These are phyloP conservation scores for Drosophila virilis DNA, from an alignment of 1,140 invertebrate genomes.

Conservation along the genomic window DNA sequence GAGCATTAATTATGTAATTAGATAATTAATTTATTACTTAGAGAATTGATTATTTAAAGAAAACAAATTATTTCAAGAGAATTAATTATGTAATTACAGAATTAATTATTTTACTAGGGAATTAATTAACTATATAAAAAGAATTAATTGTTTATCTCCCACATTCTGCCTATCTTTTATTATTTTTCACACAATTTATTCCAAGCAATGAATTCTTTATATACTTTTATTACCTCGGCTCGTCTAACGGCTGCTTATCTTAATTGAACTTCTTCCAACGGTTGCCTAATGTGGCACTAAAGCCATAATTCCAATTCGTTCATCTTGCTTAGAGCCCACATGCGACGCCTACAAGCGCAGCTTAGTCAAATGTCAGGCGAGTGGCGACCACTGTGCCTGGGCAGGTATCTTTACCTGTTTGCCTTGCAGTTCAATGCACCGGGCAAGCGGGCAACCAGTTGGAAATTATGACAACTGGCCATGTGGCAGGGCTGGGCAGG, in stretches of 20 bases:
- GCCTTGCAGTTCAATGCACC: conserved; percentile 84
- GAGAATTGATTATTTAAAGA: no score
- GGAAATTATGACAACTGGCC: conserved; percentile 69
- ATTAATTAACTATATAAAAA: no score
- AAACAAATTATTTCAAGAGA: no score
- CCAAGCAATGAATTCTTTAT: neutral
- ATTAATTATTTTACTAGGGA: no score
- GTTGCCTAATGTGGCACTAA: conserved; percentile 7
- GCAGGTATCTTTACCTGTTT: conserved; percentile 72
- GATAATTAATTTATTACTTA: no score
- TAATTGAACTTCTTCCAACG: conserved; percentile 3
- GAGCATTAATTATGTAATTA: no score
- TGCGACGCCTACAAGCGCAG: conserved; percentile 41
- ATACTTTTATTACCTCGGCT: neutral
- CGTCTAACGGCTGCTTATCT: neutral
- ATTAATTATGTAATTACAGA: no score
- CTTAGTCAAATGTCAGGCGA: conserved; percentile 16
- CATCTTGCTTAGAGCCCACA: conserved; percentile 22
- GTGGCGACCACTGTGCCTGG: conserved; percentile 54
- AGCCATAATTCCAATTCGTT: conserved; percentile 12
- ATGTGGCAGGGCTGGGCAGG: neutral
- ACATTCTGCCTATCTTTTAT: no score
- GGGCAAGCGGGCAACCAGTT: conserved; percentile 65
- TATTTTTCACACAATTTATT: no score
- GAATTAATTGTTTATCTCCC: no score